Percentiles rank a stretch among this genome's conserved stretches.
phyloP scores from a whole-genome alignment of 2,888 invertebrate species.

The Scotopteryx bipunctaria region DNA sequence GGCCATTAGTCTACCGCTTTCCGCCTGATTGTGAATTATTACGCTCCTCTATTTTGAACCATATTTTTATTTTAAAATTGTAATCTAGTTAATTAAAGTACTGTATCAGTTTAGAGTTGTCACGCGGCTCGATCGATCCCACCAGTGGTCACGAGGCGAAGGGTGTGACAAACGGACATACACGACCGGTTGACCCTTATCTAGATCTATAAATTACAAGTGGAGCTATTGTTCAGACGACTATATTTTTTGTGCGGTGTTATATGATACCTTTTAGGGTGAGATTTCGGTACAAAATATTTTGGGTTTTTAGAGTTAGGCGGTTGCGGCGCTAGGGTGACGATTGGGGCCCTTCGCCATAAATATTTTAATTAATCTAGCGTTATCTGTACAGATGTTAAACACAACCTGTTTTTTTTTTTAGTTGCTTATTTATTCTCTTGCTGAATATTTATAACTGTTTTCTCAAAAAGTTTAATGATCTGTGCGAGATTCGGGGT shows the following conservation, averaged over 20 bases:
- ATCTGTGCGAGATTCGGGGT: conserved; percentile 10
- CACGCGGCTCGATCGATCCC: conserved; percentile 29
- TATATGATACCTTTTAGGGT: conserved; percentile 40
- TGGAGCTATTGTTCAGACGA: conserved; percentile 48
- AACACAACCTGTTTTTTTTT: conserved; percentile 23
- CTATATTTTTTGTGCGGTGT: conserved; percentile 42
- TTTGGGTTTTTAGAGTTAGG: conserved; percentile 32
- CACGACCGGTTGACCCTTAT: conserved; percentile 45
- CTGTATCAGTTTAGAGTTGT: conserved; percentile 32
- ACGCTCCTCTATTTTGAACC: conserved; percentile 23
- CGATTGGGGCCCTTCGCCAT: conserved; percentile 26
- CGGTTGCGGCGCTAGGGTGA: conserved; percentile 19
- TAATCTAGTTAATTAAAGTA: conserved; percentile 39
- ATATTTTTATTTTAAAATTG: conserved; percentile 29
- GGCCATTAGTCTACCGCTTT: conserved; percentile 21
- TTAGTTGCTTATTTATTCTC: conserved; percentile 8
- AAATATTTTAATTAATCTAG: conserved; percentile 35
- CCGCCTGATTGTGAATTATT: conserved; percentile 21
- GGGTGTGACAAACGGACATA: conserved; percentile 39
- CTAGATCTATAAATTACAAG: conserved; percentile 59
- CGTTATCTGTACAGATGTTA: conserved; percentile 32
- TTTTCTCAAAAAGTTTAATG: conserved; percentile 17
- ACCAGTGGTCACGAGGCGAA: conserved; percentile 26
- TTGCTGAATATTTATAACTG: conserved; percentile 13
- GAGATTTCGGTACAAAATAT: conserved; percentile 40